Base-by-base conservation (phyloP, 2,113 vertebrate genomes). In the Corythaixoides concolor region DNA sequence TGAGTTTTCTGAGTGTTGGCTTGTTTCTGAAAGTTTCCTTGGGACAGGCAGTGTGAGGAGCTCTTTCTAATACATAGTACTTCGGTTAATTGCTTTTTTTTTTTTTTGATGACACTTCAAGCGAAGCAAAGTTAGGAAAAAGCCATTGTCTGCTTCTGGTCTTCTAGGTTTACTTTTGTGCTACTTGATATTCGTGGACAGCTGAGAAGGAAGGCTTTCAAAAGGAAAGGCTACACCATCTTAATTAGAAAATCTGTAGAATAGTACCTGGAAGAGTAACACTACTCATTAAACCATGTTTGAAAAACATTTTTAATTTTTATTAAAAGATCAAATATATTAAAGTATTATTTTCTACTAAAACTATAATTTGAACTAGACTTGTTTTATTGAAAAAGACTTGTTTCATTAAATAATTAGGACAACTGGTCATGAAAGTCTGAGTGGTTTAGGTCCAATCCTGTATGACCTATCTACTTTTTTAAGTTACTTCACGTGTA, bases 11-110 rank as follows among this genome's bases (percentile, higher is more conserved):
- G 43, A 17, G 9, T 27, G 24, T 43, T 53, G 64, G 19, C 52
- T 88, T 20, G 75, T n/a, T n/a, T n/a, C n/a, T n/a, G n/a, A 19
- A 26, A 28, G 9, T 82, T 91, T 33, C 50, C 53, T 47, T 72
- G 58, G 33, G 52, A 32, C 5, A 0, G 50, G 8, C 32, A 39
- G 5, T 0, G 0, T 35, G 19, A 82, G 67, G 35, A 90, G 17
- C 14, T 63, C 28, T 86, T 88, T 79, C 23, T 87, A 39, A 82
- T 49, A 17, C 27, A 26, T 21, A 49, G 11, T 52, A 21, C 33
- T 70, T 94, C 37, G 23, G 7, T 60, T 60, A 77, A 17, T 63
- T 91, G 28, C 13, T 41, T 43, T 88, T 66, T 91, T 66, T 12
- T n/a, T n/a, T n/a, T n/a, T n/a, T n/a, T n/a, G n/a, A 59, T 93